These are phyloP conservation scores for Neotoma lepida DNA, from an alignment of 2,113 vertebrate species.

Conservation along the genomic window DNA sequence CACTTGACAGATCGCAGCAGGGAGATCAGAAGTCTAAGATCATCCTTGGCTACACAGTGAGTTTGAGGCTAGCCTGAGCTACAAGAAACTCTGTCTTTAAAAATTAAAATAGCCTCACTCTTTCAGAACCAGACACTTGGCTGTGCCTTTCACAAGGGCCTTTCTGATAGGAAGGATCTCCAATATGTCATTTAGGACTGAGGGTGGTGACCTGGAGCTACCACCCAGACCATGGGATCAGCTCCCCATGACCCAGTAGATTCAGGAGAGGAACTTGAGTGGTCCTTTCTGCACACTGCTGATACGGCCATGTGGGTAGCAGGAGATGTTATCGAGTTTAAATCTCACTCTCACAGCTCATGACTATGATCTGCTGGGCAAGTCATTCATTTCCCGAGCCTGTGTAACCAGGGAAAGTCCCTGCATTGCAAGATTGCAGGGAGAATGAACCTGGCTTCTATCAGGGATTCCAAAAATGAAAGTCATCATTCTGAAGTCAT, in stretches of 20 bases:
- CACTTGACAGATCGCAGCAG: background rate
- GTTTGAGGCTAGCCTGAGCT: background rate
- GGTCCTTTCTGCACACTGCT: background rate
- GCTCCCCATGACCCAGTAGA: background rate
- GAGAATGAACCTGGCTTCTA: background rate
- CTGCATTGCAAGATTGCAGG: background rate
- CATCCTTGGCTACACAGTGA: background rate
- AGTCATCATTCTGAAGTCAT: background rate
- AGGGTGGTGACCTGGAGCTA: background rate
- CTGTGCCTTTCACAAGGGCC: background rate
- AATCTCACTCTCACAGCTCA: background rate
- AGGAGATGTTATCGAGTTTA: fast-evolving
- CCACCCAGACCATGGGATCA: background rate
- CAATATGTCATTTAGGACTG: background rate
- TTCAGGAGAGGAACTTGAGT: background rate
- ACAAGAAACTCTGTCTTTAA: background rate
- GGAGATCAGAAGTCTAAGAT: background rate
- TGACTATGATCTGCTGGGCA: background rate
- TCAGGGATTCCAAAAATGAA: background rate
- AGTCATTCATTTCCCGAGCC: background rate
- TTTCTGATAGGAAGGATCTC: background rate
- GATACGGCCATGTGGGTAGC: background rate
- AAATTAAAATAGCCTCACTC: background rate
- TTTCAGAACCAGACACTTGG: background rate
- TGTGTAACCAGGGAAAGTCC: background rate